Evolutionary conservation across 2,888 invertebrate genomes (phyloP), one percentile per base, ranked within the genome.

Genomic region (Aleiodes alternator): DNA sequence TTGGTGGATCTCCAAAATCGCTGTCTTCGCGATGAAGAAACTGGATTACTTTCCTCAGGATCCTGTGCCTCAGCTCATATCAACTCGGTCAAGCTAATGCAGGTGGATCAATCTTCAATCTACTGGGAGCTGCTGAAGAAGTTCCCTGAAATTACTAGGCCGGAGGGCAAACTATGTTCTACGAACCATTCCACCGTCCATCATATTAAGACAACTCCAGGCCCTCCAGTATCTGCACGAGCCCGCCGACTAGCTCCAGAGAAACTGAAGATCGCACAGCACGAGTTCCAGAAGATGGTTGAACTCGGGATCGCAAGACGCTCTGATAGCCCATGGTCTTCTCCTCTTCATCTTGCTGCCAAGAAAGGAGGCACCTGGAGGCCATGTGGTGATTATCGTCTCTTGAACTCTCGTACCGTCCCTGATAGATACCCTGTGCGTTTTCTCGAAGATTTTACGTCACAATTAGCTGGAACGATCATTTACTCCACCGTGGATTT

Each of bases 391-490:
- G 59, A 59, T 59, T 59, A 59, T 34, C 56, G 56, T 6, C 56
- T 9, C 2, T 11, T 56, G 23, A 56, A 56, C 23, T 23, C 2
- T 23, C 23, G 56, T 12, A 59, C 59, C 5, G 23, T 31, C 3
- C 34, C 59, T n/a, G 59, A 59, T 59, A 31, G 23, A 31, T 59
- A 59, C n/a, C 59, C 59, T 12, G 29, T 59, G 7, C 59, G 59
- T 4, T 59, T 23, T 34, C n/a, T 59, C 3, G 59, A 59, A 31
- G 59, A 59, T 31, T 59, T 59, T n/a, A 12, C 51, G 8, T 12
- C 31, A 3, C 50, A 53, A 14, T 31, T 50, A 29, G 11, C 7
- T 51, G 31, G 31, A 11, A 29, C 16, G n/a, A 29, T 4, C 4
- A 31, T 50, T 5, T 29, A 23, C 53, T 29, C 69, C 3, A 69